Percentiles rank a stretch among this genome's conserved stretches.
These are phyloP conservation scores for Nansenia antarctica DNA, from an alignment of 2,113 vertebrate species.

Conservation along the genomic window DNA sequence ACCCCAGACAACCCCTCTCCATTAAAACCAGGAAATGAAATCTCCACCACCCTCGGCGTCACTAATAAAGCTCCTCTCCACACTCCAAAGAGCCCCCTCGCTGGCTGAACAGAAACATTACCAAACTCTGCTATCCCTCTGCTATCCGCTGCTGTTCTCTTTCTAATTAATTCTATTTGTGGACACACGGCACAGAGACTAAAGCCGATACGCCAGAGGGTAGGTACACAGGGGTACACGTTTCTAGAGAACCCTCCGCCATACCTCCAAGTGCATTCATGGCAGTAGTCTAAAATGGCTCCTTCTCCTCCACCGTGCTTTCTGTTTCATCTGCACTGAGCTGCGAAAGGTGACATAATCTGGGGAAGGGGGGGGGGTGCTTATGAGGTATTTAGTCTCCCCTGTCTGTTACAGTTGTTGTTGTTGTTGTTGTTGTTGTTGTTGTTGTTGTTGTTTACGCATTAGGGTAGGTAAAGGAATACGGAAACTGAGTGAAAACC, in stretches of 20 bases:
- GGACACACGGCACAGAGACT: neutral
- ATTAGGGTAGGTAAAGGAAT: neutral
- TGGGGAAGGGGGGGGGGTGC: no score
- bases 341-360: no score
- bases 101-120: constrained; percentile 31
- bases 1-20: constrained; percentile 74
- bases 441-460: no score
- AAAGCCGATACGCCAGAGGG: no score
- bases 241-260: no score
- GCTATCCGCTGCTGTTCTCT: constrained; percentile 8
- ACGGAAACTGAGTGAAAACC: neutral
- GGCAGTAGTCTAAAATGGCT: no score
- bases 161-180: constrained; percentile 17
- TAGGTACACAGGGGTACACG: no score
- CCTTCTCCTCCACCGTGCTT: no score
- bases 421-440: no score
- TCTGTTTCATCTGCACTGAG: no score
- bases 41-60: constrained; percentile 58
- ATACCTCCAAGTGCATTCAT: no score
- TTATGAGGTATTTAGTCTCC: no score
- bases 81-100: constrained; percentile 37
- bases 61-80: constrained; percentile 59
- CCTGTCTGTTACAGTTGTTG: neutral
- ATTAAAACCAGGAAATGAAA: constrained; percentile 73
- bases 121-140: constrained; percentile 19